A percentile compares a stretch with the other conserved stretches of the same genome.
Evolutionary conservation across 2,113 vertebrate genomes (phyloP).

Genomic region (Eublepharis macularius): DNA sequence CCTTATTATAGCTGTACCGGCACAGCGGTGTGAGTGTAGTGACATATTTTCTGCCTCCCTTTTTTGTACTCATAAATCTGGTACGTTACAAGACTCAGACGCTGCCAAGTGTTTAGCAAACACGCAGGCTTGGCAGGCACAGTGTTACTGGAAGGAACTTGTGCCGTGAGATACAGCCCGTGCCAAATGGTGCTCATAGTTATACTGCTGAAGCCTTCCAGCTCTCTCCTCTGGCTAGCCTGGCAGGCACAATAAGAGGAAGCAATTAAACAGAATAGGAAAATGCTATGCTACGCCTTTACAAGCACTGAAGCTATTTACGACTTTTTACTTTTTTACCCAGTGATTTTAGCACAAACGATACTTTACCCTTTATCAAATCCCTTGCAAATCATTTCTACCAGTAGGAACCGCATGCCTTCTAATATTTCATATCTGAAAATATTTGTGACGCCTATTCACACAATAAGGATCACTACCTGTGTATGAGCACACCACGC

Average conservation of each 20-base stretch:
- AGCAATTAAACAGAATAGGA: slow-evolving; percentile 44
- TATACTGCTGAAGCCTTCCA: slow-evolving; percentile 24
- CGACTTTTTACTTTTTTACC: slow-evolving; percentile 14
- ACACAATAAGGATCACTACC: background rate
- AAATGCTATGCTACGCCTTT: background rate
- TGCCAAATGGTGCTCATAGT: slow-evolving; percentile 52
- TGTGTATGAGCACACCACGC: background rate
- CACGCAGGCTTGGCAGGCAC: slow-evolving; percentile 55
- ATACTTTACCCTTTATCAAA: background rate
- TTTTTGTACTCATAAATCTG: slow-evolving; percentile 44
- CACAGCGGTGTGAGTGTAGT: background rate
- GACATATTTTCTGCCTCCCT: slow-evolving; percentile 53
- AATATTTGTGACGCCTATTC: background rate
- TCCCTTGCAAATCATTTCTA: background rate
- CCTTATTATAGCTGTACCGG: background rate
- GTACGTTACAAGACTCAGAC: slow-evolving; percentile 32
- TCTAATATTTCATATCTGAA: background rate
- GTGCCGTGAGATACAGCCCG: slow-evolving; percentile 52
- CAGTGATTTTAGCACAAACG: background rate
- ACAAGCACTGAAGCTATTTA: slow-evolving; percentile 17
- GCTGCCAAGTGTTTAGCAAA: slow-evolving; percentile 65
- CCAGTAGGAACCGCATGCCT: background rate
- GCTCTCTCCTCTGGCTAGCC: background rate
- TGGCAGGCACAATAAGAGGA: slow-evolving; percentile 5
- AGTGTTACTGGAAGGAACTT: slow-evolving; percentile 58